Conservation (phyloP, 2,888 invertebrate genomes). For the Drosophila trichaetosa region DNA sequence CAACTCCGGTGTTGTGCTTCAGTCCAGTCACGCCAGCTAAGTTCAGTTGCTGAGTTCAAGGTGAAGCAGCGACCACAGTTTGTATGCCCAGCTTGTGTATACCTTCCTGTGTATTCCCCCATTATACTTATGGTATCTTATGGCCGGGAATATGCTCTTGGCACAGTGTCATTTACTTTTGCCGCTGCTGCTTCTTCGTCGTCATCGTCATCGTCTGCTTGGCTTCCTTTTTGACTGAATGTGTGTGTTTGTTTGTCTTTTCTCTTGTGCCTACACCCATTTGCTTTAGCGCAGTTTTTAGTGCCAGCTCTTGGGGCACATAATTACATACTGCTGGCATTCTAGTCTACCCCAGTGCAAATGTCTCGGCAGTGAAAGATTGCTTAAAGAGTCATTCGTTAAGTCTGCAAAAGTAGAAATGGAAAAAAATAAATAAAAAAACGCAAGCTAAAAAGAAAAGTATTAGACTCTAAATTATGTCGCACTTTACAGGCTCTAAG, state of each 20-base stretch:
- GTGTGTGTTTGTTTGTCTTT: constrained; percentile 3
- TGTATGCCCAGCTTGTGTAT: constrained; percentile 21
- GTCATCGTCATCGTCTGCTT: constrained; percentile 45
- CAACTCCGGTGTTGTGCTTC: constrained; percentile 24
- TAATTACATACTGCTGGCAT: constrained; percentile 62
- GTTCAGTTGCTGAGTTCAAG: constrained; percentile 79
- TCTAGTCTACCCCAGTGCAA: constrained; percentile 42
- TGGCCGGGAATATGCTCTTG: constrained; percentile 12
- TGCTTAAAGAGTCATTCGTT: constrained; percentile 42
- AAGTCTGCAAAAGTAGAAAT: constrained; percentile 34
- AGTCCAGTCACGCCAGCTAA: constrained; percentile 58
- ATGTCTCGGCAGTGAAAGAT: constrained; percentile 55
- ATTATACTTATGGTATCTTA: constrained; percentile 7
- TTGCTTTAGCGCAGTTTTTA: constrained; percentile 68
- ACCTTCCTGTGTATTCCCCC: constrained; percentile 17
- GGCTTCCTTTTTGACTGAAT: constrained; percentile 44
- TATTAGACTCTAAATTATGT: constrained; percentile 30
- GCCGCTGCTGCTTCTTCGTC: constrained; percentile 28
- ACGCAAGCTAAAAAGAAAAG: not conserved
- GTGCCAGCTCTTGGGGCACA: constrained; percentile 48
- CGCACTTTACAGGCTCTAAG: constrained; percentile 23
- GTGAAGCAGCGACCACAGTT: constrained; percentile 66
- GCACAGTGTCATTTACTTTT: constrained; percentile 52
- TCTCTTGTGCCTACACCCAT: constrained; percentile 57
- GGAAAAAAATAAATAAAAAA: constrained; percentile 5